These are phyloP conservation scores for Papilio aristodemus DNA, from an alignment of 1,140 invertebrate species.

Conservation along the genomic window DNA sequence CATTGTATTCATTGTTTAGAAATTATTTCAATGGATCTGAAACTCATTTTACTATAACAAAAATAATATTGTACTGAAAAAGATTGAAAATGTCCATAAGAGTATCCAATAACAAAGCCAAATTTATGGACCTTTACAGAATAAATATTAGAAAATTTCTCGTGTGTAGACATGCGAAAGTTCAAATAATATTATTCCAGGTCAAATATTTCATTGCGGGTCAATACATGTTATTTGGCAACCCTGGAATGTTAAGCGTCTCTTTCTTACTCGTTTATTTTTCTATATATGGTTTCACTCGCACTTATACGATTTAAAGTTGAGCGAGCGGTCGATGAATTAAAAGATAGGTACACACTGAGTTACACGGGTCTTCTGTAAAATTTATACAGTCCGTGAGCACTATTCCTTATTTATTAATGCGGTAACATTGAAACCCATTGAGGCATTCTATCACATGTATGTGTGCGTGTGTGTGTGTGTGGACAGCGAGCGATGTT, in stretches of 20 bases:
- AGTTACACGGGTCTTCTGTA: conserved; percentile 10
- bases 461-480: background rate
- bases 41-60: background rate
- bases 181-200: conserved; percentile 32
- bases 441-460: conserved; percentile 25
- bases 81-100: background rate
- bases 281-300: conserved; percentile 25
- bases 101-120: background rate
- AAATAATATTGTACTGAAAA: too few species aligned
- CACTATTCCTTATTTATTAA: conserved; percentile 23
- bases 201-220: conserved; percentile 18
- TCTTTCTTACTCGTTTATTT: conserved; percentile 24
- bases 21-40: conserved; percentile 2
- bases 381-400: conserved; percentile 18
- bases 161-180: conserved; percentile 13
- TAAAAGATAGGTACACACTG: conserved; percentile 7
- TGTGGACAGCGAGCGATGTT: background rate
- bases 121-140: background rate
- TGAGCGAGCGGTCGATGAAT: conserved; percentile 17
- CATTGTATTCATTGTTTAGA: conserved; percentile 1
- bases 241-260: conserved; percentile 7
- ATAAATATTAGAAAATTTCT: conserved; percentile 6
- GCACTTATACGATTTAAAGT: conserved; percentile 11
- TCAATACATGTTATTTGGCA: conserved; percentile 29
- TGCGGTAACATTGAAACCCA: conserved; percentile 12